Evolutionary conservation across 2,888 invertebrate genomes (phyloP), one percentile per base, ranked within the genome.

Genomic region (Heliothis peltigera): DNA sequence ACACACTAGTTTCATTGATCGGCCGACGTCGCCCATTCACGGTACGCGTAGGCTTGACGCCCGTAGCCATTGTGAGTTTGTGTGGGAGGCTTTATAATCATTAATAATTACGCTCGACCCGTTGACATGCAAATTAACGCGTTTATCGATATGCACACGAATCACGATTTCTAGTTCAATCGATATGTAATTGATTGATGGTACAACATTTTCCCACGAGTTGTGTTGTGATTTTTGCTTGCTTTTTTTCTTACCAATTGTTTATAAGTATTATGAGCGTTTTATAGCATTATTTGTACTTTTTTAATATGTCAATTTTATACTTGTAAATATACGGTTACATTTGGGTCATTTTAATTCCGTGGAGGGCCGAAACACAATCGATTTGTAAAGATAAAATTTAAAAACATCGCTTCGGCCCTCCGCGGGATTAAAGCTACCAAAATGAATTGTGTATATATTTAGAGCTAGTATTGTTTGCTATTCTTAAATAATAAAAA

Each of bases 31-130:
- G 70, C 79, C 82, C 84, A 82, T 84, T 84, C 84, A 85, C 73
- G 46, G 65, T 68, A 44, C 61, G 84, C 83, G 84, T 84, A 83
- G 85, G 86, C 72, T 68, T 67, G 67, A 71, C 81, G 86, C 87
- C 84, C 81, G 85, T 81, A 77, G 84, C 73, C 70, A 84, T 84
- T 86, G 83, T 84, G 57, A 42, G 70, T 35, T 69, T 77, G 81
- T 72, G 89, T 88, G 72, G 89, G 89, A 82, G 86, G 76, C 81
- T 64, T 84, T 82, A 84, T 85, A 83, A 84, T 84, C 81, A 76
- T 78, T 72, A 68, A 82, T 87, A 85, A 85, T 87, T 86, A 87
- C 76, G 75, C 66, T 61, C 77, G 75, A 75, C 70, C 70, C 77
- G 83, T 78, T 80, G 87, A 83, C 83, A 85, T 84, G 84, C 71